Conservation (phyloP, 2,888 invertebrate genomes). For the Mechanitis messenoides region DNA sequence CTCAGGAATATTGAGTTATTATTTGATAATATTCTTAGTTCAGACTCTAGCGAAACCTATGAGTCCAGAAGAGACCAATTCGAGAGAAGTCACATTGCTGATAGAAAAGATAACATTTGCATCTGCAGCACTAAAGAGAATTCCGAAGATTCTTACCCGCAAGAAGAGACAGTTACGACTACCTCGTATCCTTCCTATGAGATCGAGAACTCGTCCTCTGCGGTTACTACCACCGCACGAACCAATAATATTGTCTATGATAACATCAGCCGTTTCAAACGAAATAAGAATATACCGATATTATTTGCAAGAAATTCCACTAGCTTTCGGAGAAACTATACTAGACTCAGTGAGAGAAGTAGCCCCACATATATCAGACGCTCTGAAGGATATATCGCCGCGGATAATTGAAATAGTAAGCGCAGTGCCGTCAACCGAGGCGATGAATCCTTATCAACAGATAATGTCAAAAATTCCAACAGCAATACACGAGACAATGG, state of each 20-base stretch:
- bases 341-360: slow-evolving; percentile 67
- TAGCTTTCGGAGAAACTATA: slow-evolving; percentile 66
- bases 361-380: slow-evolving; percentile 66
- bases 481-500: slow-evolving; percentile 63
- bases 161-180: slow-evolving; percentile 58
- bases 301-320: slow-evolving; percentile 69
- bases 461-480: slow-evolving; percentile 61
- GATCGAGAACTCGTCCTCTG: slow-evolving; percentile 40
- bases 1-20: slow-evolving; percentile 62
- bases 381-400: slow-evolving; percentile 66
- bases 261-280: slow-evolving; percentile 66
- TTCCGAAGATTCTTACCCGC: slow-evolving; percentile 37
- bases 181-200: slow-evolving; percentile 50
- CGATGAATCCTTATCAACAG: slow-evolving; percentile 50
- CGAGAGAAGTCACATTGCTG: slow-evolving; percentile 38
- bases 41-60: slow-evolving; percentile 46
- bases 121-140: slow-evolving; percentile 38
- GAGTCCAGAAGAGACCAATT: slow-evolving; percentile 35
- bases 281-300: slow-evolving; percentile 68
- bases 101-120: slow-evolving; percentile 38
- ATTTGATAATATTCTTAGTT: slow-evolving; percentile 60
- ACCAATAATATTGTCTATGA: slow-evolving; percentile 59
- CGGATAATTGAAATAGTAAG: slow-evolving; percentile 68
- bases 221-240: slow-evolving; percentile 54
- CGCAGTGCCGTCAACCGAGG: slow-evolving; percentile 55